Percentiles rank a stretch among this genome's conserved stretches.
These are phyloP conservation scores for Drosophila atripex DNA, from an alignment of 2,888 invertebrate species.

Conservation along the genomic window DNA sequence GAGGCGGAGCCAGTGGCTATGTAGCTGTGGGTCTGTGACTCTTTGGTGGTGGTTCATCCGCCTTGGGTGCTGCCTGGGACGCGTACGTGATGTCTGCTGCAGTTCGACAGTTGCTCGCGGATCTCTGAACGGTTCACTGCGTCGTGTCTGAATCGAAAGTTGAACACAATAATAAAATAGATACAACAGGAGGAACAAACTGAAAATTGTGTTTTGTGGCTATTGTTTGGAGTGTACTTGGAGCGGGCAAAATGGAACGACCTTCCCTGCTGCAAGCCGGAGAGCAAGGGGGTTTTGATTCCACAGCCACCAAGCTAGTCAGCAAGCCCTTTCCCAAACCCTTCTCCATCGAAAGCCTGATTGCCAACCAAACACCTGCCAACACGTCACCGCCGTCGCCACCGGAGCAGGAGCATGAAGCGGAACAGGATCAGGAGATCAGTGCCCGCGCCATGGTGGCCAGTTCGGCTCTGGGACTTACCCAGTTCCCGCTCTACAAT, in stretches of 20 bases:
- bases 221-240: background rate
- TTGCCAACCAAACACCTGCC: slow-evolving; percentile 78
- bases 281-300: slow-evolving; percentile 16
- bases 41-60: slow-evolving; percentile 51
- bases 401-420: slow-evolving; percentile 40
- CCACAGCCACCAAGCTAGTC: slow-evolving; percentile 57
- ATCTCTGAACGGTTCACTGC: slow-evolving; percentile 82
- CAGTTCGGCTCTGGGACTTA: slow-evolving; percentile 78
- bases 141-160: slow-evolving; percentile 27
- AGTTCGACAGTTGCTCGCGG: slow-evolving; percentile 74
- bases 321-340: slow-evolving; percentile 81
- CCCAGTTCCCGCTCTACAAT: slow-evolving; percentile 83
- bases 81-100: slow-evolving; percentile 62
- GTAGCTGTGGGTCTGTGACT: slow-evolving; percentile 28
- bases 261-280: slow-evolving; percentile 35
- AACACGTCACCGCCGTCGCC: slow-evolving; percentile 40
- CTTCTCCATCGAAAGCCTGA: slow-evolving; percentile 84
- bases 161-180: background rate
- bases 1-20: slow-evolving; percentile 65
- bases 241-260: slow-evolving; percentile 37
- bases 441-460: slow-evolving; percentile 78
- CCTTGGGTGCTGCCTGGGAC: slow-evolving; percentile 52
- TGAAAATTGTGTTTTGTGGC: background rate
- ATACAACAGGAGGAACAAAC: background rate
- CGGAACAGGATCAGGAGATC: slow-evolving; percentile 67